Conservation (phyloP, 2,888 invertebrate species). For the Tetramorium bicarinatum region DNA sequence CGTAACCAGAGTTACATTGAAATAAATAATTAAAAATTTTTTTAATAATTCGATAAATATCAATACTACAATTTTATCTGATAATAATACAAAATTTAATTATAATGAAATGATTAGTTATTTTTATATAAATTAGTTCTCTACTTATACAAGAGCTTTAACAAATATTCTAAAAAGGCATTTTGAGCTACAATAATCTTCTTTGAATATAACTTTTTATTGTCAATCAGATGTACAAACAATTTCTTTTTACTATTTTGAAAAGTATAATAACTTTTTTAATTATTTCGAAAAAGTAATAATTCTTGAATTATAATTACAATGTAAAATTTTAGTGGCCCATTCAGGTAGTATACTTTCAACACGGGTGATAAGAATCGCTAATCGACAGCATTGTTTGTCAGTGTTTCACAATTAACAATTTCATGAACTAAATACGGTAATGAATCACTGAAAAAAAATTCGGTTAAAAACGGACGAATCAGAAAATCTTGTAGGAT, state of each 20-base stretch:
- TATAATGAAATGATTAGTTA: background rate
- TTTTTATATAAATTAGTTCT: background rate
- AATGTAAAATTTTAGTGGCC: background rate
- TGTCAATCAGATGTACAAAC: background rate
- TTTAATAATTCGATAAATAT: background rate
- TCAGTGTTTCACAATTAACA: constrained; percentile 12
- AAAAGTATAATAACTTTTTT: background rate
- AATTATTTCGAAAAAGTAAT: background rate
- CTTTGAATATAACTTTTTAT: background rate
- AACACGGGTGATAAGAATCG: constrained; percentile 2
- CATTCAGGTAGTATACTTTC: constrained; percentile 1
- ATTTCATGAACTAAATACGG: background rate
- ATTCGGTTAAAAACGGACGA: too few species aligned
- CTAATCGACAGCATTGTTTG: background rate
- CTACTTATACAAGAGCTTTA: background rate
- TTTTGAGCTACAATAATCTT: background rate
- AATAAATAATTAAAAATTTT: background rate
- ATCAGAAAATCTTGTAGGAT: too few species aligned
- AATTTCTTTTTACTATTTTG: background rate
- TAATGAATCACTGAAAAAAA: background rate
- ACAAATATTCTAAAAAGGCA: background rate
- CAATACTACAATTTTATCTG: background rate
- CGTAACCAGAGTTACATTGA: background rate
- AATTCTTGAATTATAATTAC: background rate
- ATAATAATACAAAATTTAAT: background rate